A percentile compares a stretch with the other conserved stretches of the same genome.
These are phyloP conservation scores for Heterotilapia buettikoferi DNA, from an alignment of 2,113 vertebrate genomes.

Conservation along the genomic window DNA sequence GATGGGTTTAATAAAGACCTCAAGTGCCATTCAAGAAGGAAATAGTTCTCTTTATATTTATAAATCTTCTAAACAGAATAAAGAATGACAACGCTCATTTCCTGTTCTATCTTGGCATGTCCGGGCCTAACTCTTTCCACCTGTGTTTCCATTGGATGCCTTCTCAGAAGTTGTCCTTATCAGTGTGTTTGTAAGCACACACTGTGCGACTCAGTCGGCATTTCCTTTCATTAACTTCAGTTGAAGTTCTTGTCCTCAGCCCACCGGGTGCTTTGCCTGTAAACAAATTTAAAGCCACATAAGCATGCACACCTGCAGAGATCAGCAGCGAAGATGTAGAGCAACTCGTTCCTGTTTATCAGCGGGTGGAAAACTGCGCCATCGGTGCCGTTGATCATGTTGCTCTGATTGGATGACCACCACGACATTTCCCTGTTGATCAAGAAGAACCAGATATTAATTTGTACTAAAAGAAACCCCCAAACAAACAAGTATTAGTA, in stretches of 20 bases:
- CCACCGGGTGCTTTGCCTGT: background rate
- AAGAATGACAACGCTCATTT: background rate
- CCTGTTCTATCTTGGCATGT: background rate
- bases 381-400: conserved; percentile 98
- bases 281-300: background rate
- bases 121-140: background rate
- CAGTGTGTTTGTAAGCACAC: background rate
- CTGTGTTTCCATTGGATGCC: background rate
- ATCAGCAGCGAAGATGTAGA: conserved; percentile 92
- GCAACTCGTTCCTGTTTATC: conserved; percentile 82
- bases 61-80: background rate
- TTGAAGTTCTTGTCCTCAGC: background rate
- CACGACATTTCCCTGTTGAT: conserved; percentile 76
- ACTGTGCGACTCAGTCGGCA: background rate
- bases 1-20: background rate
- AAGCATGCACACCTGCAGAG: conserved; percentile 82
- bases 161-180: conserved; percentile 6
- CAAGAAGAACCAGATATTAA: background rate
- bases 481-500: background rate
- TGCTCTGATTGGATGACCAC: conserved; percentile 90
- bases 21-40: background rate
- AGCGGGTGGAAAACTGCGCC: conserved; percentile 90
- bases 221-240: background rate
- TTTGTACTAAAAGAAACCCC: background rate
- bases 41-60: background rate